Conservation (phyloP, 2,888 invertebrate species). For the Camponotus fellah region DNA sequence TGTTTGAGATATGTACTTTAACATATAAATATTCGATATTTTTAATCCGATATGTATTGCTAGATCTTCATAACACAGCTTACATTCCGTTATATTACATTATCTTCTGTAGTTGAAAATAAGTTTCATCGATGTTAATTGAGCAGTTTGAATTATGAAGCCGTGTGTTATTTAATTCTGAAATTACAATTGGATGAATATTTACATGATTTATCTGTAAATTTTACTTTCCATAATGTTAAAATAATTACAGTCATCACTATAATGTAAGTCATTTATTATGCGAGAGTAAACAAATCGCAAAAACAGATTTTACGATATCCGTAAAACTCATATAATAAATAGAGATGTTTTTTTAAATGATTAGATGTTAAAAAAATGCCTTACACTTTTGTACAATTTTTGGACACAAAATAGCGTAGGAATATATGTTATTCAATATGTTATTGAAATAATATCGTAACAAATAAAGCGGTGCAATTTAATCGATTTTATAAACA, state of each 20-base stretch:
- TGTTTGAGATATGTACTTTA: slow-evolving; percentile 41
- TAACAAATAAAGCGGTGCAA: slow-evolving; percentile 21
- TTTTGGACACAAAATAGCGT: background rate
- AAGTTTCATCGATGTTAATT: slow-evolving; percentile 28
- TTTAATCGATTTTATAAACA: slow-evolving; percentile 42
- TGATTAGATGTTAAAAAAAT: background rate
- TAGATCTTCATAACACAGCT: slow-evolving; percentile 36
- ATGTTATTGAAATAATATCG: slow-evolving; percentile 7
- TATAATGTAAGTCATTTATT: background rate
- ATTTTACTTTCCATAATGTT: background rate
- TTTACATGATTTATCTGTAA: slow-evolving; percentile 27
- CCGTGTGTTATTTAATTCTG: slow-evolving; percentile 12
- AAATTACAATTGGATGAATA: slow-evolving; percentile 17
- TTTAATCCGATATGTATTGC: slow-evolving; percentile 31
- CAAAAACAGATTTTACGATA: slow-evolving; percentile 2
- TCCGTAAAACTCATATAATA: slow-evolving; percentile 9
- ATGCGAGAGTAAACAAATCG: background rate
- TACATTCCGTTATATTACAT: slow-evolving; percentile 19
- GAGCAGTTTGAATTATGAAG: slow-evolving; percentile 33
- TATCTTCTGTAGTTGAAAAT: slow-evolving; percentile 44
- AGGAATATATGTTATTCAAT: too few relatives aligned
- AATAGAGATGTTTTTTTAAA: slow-evolving; percentile 14
- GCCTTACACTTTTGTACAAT: background rate
- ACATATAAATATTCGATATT: slow-evolving; percentile 45
- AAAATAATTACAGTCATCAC: slow-evolving; percentile 6